Evolutionary conservation across 2,888 invertebrate genomes (phyloP), one percentile per base, ranked within the genome.

Genomic region (Drosophila ezoana): DNA sequence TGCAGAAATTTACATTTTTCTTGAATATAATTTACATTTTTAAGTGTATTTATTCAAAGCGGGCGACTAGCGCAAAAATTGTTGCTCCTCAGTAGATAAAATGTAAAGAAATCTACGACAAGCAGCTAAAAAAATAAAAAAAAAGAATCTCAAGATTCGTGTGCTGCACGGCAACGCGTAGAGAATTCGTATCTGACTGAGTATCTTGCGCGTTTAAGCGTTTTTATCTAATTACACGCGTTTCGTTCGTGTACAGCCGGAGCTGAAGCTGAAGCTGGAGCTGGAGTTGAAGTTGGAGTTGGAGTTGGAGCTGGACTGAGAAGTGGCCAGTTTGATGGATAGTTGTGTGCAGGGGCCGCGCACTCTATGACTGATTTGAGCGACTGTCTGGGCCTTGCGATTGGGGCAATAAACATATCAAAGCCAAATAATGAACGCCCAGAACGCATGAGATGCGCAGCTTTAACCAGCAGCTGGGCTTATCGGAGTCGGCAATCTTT

Each of bases 401-500:
- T 20, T 11, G n/a, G 53, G 70, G 79, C 83, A 83, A 83, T 86
- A 82, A 83, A 82, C 81, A 86, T 79, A 82, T 83, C 83, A 74
- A 74, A 56, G 51, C 52, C 43, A 48, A 56, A 58, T 70, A 70
- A 78, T 67, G 76, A 63, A 76, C 76, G 82, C 86, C 72, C 82
- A 80, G 48, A 61, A 37, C 13, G 58, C 45, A 64, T 33, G 40
- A 63, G 51, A 63, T 52, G 72, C 33, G 58, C 52, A 59, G 68
- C 72, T 64, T 53, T 5, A 32, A 61, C 48, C 57, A 51, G 51
- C 76, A 73, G 80, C 82, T 80, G 28, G 28, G 81, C 86, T 91
- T 92, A 92, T 92, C 92, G 87, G 73, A 56, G 92, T 90, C 92
- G 92, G 92, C 91, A 87, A 92, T 92, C 92, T 92, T 87, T 90